These are phyloP conservation scores for Oncorhynchus tshawytscha DNA, from an alignment of 2,113 vertebrate genomes.

Conservation along the genomic window DNA sequence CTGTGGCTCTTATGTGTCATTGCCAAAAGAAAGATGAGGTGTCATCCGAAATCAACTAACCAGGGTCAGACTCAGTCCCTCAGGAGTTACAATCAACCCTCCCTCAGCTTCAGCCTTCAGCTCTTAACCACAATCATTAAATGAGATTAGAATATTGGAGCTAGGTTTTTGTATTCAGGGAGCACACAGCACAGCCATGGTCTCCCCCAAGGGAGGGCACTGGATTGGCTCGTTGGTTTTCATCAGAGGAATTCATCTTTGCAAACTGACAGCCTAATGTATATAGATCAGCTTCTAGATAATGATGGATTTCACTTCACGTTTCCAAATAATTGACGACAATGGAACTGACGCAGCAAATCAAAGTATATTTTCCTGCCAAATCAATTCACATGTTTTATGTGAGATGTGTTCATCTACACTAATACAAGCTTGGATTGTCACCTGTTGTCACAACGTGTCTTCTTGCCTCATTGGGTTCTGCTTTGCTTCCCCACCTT, in stretches of 20 bases:
- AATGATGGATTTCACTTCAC: conserved; percentile 36
- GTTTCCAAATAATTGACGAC: conserved; percentile 29
- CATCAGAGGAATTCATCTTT: conserved; percentile 46
- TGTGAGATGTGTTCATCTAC: background rate
- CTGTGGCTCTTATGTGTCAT: background rate
- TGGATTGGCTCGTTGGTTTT: conserved; percentile 40
- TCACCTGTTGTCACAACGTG: background rate
- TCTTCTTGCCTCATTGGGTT: background rate
- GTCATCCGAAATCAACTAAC: background rate
- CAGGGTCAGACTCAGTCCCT: background rate
- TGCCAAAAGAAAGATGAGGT: background rate
- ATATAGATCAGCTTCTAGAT: conserved; percentile 38
- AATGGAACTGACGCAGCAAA: conserved; percentile 12
- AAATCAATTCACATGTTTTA: background rate
- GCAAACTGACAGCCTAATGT: conserved; percentile 41
- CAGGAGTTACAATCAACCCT: conserved; percentile 26
- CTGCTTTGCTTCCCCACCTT: background rate
- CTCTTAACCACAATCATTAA: conserved; percentile 47
- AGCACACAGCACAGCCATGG: conserved; percentile 36
- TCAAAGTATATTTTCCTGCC: background rate
- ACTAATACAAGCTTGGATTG: background rate
- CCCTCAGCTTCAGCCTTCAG: conserved; percentile 9
- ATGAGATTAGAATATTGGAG: conserved; percentile 48
- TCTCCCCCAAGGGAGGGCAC: conserved; percentile 26
- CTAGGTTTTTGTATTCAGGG: conserved; percentile 33